Evolutionary conservation across 2,797 vertebrate species (phyloP).

Genomic region (Premnoplex brunnescens): DNA sequence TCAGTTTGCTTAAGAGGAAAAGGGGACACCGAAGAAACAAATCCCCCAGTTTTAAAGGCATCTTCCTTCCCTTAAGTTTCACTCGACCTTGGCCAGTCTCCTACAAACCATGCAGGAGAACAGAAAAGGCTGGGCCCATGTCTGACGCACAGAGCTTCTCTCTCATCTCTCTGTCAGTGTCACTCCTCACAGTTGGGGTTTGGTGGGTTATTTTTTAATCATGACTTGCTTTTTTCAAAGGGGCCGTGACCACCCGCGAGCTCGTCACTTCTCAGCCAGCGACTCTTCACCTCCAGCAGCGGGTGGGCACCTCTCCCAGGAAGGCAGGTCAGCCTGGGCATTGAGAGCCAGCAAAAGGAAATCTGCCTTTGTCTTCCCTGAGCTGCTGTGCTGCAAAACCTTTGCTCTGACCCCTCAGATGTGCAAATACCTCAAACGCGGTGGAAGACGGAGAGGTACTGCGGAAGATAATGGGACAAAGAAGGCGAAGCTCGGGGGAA

Average conservation of each 20-base stretch:
- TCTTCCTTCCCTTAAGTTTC: not conserved
- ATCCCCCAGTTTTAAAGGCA: not conserved
- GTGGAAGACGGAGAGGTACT: not conserved
- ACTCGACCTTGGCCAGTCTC: not conserved
- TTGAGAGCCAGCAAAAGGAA: not conserved
- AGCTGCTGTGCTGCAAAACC: not conserved
- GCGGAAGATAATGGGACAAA: not conserved
- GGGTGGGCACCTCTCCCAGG: not conserved
- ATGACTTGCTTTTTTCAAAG: not conserved
- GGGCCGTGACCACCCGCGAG: not conserved
- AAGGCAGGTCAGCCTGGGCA: not conserved
- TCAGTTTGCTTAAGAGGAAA: not conserved
- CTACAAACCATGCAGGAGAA: not conserved
- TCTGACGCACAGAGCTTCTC: not conserved
- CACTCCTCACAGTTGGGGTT: not conserved
- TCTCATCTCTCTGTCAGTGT: not conserved
- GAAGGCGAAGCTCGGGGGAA: not conserved
- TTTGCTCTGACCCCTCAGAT: constrained; percentile 5
- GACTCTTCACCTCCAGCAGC: not conserved
- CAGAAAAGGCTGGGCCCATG: not conserved
- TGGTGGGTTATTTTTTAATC: not conserved
- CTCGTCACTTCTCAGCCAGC: not conserved
- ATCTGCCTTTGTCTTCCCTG: not conserved
- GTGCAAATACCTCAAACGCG: not conserved
- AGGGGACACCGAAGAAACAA: not conserved